phyloP scores from a whole-genome alignment of 2,797 vertebrate genomes.

The Acrocephalus scirpaceus region DNA sequence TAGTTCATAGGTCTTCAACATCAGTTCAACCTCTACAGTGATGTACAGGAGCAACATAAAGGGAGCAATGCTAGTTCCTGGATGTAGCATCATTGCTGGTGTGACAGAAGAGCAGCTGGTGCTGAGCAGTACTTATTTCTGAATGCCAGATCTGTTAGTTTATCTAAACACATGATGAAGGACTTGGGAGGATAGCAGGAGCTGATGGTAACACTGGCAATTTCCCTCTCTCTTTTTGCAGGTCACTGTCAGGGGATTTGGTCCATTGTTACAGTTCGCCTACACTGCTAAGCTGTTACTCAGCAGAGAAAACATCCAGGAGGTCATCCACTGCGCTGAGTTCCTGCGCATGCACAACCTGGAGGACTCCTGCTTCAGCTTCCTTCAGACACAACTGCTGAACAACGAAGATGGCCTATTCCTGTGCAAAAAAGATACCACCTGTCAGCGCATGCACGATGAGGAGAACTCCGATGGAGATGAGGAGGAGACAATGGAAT shows the following conservation, averaged over 20 bases:
- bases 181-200: conserved; percentile 76
- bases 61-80: conserved; percentile 22
- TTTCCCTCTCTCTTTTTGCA: conserved; percentile 84
- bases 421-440: conserved; percentile 86
- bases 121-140: conserved; percentile 79
- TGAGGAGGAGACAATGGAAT: conserved; percentile 90
- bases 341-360: conserved; percentile 99
- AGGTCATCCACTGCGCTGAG: conserved; percentile 97
- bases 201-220: conserved; percentile 85
- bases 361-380: conserved; percentile 99
- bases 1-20: not conserved
- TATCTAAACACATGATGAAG: conserved; percentile 72
- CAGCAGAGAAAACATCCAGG: conserved; percentile 99
- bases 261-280: conserved; percentile 98
- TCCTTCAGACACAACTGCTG: conserved; percentile 95
- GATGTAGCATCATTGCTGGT: conserved; percentile 70
- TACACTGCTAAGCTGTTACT: conserved; percentile 99
- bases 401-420: conserved; percentile 90
- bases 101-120: conserved; percentile 74
- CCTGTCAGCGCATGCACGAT: conserved; percentile 78
- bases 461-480: conserved; percentile 84
- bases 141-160: conserved; percentile 77
- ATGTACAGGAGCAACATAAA: not conserved
- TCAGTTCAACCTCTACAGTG: not conserved
- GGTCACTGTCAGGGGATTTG: conserved; percentile 98